Percentiles rank a stretch among this genome's conserved stretches.
These are phyloP conservation scores for Drosophila nigromelanica DNA, from an alignment of 1,140 invertebrate genomes.

Conservation along the genomic window DNA sequence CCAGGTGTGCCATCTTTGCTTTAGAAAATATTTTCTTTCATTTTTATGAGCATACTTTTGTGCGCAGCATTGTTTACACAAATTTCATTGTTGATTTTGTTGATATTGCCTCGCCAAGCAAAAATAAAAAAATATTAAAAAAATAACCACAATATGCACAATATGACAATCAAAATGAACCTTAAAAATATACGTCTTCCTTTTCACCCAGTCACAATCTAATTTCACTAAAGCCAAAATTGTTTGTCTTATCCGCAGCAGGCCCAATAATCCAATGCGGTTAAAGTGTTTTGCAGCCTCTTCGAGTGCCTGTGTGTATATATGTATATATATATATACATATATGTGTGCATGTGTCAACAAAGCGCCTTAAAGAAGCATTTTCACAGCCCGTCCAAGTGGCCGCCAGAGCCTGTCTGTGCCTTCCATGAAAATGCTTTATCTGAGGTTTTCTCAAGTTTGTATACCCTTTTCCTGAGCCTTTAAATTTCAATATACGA, in stretches of 20 bases:
- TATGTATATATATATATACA: conserved; percentile 6
- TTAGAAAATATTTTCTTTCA: not conserved
- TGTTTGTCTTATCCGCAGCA: conserved; percentile 46
- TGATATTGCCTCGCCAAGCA: conserved; percentile 35
- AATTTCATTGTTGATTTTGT: conserved; percentile 58
- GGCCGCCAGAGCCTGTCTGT: conserved; percentile 17
- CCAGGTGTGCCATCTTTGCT: not conserved
- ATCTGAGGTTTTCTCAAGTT: conserved; percentile 6
- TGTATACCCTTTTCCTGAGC: conserved; percentile 4
- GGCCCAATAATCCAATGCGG: conserved; percentile 68
- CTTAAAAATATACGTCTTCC: not conserved
- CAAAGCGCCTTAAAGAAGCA: conserved; percentile 49
- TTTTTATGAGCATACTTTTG: conserved; percentile 48
- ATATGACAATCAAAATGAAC: conserved; percentile 25
- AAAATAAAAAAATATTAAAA: conserved; percentile 3
- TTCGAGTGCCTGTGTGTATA: not conserved
- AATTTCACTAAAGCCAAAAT: conserved; percentile 63
- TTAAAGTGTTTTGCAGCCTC: conserved; percentile 40
- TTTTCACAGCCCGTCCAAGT: conserved; percentile 35
- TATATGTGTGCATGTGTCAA: conserved; percentile 36
- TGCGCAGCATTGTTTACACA: conserved; percentile 55
- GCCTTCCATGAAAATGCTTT: conserved; percentile 8
- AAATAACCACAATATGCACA: conserved; percentile 26
- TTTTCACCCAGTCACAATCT: conserved; percentile 29
- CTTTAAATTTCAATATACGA: not conserved